Percentiles rank a stretch among this genome's conserved stretches.
These are phyloP conservation scores for Chiroxiphia lanceolata DNA, from an alignment of 2,797 vertebrate species.

Conservation along the genomic window DNA sequence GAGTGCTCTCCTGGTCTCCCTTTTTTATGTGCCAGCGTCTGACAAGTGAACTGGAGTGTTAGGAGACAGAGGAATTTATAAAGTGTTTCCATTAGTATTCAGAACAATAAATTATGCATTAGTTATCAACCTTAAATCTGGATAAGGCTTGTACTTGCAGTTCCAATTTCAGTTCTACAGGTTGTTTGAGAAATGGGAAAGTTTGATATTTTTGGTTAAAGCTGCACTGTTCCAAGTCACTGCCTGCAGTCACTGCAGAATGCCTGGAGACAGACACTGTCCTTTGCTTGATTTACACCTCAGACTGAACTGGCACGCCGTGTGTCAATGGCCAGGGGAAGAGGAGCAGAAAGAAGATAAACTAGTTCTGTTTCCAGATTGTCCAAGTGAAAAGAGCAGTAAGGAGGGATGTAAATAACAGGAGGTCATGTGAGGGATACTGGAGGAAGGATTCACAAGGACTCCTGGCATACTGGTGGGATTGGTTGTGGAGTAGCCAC, in stretches of 20 bases:
- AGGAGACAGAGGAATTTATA: background rate
- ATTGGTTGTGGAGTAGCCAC: background rate
- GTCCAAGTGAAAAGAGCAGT: background rate
- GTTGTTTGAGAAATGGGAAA: background rate
- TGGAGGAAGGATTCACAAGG: background rate
- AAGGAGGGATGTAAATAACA: background rate
- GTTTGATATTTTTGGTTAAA: background rate
- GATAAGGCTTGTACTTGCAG: background rate
- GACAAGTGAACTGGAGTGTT: background rate
- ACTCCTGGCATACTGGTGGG: background rate
- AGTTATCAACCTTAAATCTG: background rate
- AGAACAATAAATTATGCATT: background rate
- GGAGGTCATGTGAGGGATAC: background rate
- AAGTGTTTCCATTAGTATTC: background rate
- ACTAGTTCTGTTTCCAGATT: background rate
- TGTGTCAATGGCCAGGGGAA: background rate
- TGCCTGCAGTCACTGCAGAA: background rate
- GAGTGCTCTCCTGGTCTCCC: background rate
- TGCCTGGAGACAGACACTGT: background rate
- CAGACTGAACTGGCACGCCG: background rate
- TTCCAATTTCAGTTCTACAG: background rate
- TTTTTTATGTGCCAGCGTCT: background rate
- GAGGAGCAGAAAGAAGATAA: background rate
- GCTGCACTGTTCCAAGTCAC: background rate
- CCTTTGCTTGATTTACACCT: background rate